Base-by-base conservation (phyloP, 2,797 vertebrate species). In the Eleutherodactylus coqui region DNA sequence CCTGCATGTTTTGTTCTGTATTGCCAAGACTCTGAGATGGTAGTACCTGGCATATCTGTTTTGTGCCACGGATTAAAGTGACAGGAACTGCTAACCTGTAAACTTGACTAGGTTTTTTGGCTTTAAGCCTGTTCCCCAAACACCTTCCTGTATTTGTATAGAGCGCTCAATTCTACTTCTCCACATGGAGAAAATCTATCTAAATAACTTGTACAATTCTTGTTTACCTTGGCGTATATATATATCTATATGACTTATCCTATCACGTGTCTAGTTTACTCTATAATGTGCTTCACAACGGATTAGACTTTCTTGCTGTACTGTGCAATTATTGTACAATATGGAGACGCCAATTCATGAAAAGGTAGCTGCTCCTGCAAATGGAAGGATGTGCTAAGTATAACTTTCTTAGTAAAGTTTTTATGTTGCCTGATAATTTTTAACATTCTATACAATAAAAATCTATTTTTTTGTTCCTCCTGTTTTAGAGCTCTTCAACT, bases 1-100 rank as follows among this genome's bases (percentile, higher is more conserved):
- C 88, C 91, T 92, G 95, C 94, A 94, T 94, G 93, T 91, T 87
- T 91, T 43, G 89, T 92, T 94, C 93, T 93, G 92, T 91, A 89
- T 92, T 92, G 91, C 93, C 92, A 90, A 91, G 92, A 89, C 93
- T 92, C 90, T 92, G 89, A 91, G 70, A 80, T 69, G 77, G 77
- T 85, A 76, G 43, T 60, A 75, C 60, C 87, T 85, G 89, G 89
- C 88, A 84, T 87, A 73, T 73, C 10, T 73, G 67, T 45, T 45
- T 19, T 5, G 29, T 79, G 75, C 64, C 49, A 84, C 29, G 43
- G 41, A 62, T 78, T 87, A 62, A 86, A 86, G 47, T 79, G 32
- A 79, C 51, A 17, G 69, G 64, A 79, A 69, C 41, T 84, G 86
- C 51, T 80, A 75, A 77, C 49, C 51, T 80, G 67, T 79, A 62